Conservation (phyloP, 2,888 invertebrate species). For the Aporophyla lueneburgensis region DNA sequence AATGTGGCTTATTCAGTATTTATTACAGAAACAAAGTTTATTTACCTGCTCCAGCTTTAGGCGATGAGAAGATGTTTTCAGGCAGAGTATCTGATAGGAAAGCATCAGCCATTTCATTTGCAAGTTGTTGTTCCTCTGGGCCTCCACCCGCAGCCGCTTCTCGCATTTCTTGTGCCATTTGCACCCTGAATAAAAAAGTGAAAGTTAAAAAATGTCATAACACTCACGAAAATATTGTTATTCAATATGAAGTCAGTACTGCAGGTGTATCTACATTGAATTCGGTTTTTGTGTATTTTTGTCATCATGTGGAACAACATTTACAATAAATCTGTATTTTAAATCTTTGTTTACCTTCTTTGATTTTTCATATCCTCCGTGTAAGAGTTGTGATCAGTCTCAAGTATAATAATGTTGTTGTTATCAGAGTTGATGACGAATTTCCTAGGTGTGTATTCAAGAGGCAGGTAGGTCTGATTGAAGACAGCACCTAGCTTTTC, state of each 20-base stretch:
- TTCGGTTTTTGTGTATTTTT: slow-evolving; percentile 82
- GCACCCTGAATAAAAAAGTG: slow-evolving; percentile 91
- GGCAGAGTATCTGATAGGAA: slow-evolving; percentile 98
- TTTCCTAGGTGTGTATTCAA: slow-evolving; percentile 98
- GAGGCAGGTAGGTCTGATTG: slow-evolving; percentile 97
- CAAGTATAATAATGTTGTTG: slow-evolving; percentile 97
- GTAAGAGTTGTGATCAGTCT: slow-evolving; percentile 99
- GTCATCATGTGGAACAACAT: slow-evolving; percentile 79
- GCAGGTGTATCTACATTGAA: slow-evolving; percentile 86
- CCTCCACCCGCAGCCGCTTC: slow-evolving; percentile 96
- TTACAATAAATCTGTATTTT: not conserved
- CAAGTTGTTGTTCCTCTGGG: slow-evolving; percentile 98
- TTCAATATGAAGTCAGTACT: slow-evolving; percentile 80
- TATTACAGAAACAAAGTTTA: not conserved
- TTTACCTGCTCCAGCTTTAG: slow-evolving; percentile 96
- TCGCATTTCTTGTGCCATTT: slow-evolving; percentile 99
- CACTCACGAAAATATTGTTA: not conserved
- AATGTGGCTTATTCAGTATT: slow-evolving; percentile 79
- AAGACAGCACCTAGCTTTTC: slow-evolving; percentile 99
- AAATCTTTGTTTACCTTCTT: slow-evolving; percentile 87
- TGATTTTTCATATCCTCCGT: slow-evolving; percentile 99
- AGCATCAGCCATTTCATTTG: slow-evolving; percentile 99
- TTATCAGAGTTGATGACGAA: slow-evolving; percentile 98
- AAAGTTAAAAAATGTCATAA: not conserved
- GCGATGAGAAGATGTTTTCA: slow-evolving; percentile 98